Percentiles rank a stretch among this genome's conserved stretches.
Conservation (phyloP, 2,888 invertebrate species). For the Dasypolia templi region DNA sequence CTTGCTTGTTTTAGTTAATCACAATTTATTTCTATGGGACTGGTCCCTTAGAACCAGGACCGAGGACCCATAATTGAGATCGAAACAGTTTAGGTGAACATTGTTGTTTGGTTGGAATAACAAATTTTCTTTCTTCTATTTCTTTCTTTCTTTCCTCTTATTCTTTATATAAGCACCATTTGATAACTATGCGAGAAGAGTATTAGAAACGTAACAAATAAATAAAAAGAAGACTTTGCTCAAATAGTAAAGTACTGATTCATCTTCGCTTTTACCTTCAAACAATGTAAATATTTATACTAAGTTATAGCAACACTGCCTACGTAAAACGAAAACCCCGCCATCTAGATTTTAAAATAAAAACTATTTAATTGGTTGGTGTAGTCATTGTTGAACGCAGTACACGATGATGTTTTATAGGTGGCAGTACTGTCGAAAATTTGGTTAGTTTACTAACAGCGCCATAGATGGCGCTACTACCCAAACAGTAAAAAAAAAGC, state of each 20-base stretch:
- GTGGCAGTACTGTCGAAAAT: slow-evolving; percentile 11
- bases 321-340: not conserved
- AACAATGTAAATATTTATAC: not conserved
- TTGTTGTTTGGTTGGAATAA: not conserved
- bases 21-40: not conserved
- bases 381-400: fast-evolving
- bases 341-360: slow-evolving; percentile 46
- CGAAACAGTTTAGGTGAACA: not conserved
- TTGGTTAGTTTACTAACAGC: not conserved
- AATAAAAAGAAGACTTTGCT: not conserved
- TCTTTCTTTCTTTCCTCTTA: not conserved
- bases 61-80: not conserved
- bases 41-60: no score
- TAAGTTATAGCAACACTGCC: slow-evolving; percentile 52
- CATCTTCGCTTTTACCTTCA: not conserved
- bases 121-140: not conserved
- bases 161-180: not conserved
- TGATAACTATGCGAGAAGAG: not conserved
- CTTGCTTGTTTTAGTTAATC: not conserved
- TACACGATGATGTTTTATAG: not conserved
- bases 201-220: not conserved
- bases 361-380: not conserved
- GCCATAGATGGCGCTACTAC: slow-evolving; percentile 23
- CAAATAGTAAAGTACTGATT: not conserved
- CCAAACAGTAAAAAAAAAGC: not conserved